Conservation (phyloP, 2,888 invertebrate species). For the Colletes collaris region DNA sequence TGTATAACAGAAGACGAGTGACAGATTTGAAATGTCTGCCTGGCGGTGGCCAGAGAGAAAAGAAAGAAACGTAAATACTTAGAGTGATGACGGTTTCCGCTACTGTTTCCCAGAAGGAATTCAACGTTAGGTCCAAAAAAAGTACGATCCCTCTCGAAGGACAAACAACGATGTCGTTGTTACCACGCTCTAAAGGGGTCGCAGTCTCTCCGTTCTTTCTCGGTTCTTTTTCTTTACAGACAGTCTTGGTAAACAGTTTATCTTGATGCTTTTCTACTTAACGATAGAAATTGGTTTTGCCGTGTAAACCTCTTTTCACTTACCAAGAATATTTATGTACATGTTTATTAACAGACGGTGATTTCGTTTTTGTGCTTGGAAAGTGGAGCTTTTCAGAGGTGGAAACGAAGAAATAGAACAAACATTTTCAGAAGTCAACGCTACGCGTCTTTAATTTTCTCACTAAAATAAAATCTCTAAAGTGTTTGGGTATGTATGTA, state of each 20-base stretch:
- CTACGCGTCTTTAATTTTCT: no score
- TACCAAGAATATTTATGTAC: neutral
- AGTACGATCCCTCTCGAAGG: constrained; percentile 51
- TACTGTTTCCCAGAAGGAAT: constrained; percentile 62
- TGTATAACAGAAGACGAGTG: neutral
- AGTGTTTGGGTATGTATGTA: no score
- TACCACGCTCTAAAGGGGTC: constrained; percentile 54
- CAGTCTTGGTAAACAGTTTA: constrained; percentile 56
- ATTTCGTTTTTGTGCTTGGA: neutral
- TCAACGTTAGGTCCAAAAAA: constrained; percentile 48
- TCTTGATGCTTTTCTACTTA: constrained; percentile 60
- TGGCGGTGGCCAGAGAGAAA: neutral
- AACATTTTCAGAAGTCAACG: no score
- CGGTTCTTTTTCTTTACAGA: constrained; percentile 25
- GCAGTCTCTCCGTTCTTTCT: constrained; percentile 49
- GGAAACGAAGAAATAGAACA: neutral
- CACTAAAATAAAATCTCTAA: no score
- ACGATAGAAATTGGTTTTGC: constrained; percentile 49
- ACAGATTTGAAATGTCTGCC: constrained; percentile 15
- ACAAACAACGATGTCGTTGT: constrained; percentile 66
- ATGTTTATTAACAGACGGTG: neutral
- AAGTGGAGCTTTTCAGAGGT: neutral
- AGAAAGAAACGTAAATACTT: constrained; percentile 54
- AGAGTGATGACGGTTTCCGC: constrained; percentile 54
- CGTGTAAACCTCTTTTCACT: neutral